phyloP scores from a whole-genome alignment of 2,113 vertebrate genomes.

The Pseudonaja textilis region DNA sequence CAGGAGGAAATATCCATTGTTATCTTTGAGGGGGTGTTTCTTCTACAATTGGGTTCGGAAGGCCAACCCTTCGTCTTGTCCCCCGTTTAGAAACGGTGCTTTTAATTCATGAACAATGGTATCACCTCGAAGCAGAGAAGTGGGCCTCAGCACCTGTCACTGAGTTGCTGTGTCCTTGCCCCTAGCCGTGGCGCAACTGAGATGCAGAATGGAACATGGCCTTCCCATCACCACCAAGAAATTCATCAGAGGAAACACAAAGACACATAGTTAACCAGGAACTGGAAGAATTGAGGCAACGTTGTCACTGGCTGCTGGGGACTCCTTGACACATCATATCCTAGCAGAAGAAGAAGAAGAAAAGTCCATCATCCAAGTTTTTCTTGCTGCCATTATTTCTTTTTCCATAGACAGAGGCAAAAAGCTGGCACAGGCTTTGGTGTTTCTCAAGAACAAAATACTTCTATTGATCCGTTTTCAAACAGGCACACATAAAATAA shows the following conservation, averaged over 20 bases:
- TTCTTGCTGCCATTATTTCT: neutral
- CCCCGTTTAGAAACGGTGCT: slow-evolving; percentile 46
- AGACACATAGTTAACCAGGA: slow-evolving; percentile 61
- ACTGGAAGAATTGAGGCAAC: slow-evolving; percentile 52
- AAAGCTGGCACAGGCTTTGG: neutral
- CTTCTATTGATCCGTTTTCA: neutral
- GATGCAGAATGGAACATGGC: slow-evolving; percentile 56
- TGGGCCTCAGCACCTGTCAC: slow-evolving; percentile 35
- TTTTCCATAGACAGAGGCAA: neutral
- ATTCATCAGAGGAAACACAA: slow-evolving; percentile 63
- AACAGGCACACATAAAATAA: neutral
- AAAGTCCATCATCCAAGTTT: neutral
- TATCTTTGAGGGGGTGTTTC: slow-evolving; percentile 37
- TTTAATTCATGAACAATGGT: slow-evolving; percentile 65
- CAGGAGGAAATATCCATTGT: neutral
- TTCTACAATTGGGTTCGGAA: slow-evolving; percentile 54
- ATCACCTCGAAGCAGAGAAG: slow-evolving; percentile 40
- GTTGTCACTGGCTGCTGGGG: slow-evolving; percentile 38
- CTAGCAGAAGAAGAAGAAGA: neutral
- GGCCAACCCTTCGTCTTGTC: slow-evolving; percentile 49
- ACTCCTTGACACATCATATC: slow-evolving; percentile 44
- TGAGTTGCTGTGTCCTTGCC: slow-evolving; percentile 69
- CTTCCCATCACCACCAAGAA: slow-evolving; percentile 58
- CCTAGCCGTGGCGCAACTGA: slow-evolving; percentile 56
- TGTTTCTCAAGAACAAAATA: neutral